Conservation (phyloP, 2,113 vertebrate species). For the Ovis aries region DNA sequence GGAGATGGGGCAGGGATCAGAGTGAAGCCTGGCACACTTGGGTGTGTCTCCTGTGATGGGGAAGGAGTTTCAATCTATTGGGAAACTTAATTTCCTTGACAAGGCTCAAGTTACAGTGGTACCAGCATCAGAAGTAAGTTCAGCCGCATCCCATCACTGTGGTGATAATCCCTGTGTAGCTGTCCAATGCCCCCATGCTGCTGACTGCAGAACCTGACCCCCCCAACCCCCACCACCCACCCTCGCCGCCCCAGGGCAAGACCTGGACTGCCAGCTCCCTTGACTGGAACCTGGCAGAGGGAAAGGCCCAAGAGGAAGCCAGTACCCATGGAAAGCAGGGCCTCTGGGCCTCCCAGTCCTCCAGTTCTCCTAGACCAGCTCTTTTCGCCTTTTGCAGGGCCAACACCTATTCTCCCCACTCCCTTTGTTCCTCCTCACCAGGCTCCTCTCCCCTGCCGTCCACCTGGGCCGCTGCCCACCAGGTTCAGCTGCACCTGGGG, state of each 20-base stretch:
- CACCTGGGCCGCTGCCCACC: neutral
- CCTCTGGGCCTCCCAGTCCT: neutral
- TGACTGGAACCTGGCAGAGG: neutral
- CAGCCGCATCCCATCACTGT: neutral
- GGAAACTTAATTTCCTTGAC: neutral
- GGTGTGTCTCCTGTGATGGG: neutral
- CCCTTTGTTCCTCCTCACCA: neutral
- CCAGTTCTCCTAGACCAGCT: neutral
- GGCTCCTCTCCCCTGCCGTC: fast-evolving
- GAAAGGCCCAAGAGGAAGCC: neutral
- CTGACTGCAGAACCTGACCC: neutral
- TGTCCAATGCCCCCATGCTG: neutral
- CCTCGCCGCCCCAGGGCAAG: fast-evolving
- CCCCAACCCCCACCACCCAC: neutral
- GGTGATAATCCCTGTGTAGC: neutral
- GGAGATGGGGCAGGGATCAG: fast-evolving
- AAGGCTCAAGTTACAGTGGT: neutral
- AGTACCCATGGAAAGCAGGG: neutral
- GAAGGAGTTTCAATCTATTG: neutral
- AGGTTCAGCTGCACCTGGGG: neutral
- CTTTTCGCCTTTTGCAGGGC: neutral
- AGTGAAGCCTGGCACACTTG: too few species aligned
- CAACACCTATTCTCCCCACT: neutral
- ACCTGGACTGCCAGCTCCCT: neutral
- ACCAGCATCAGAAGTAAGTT: neutral